These are phyloP conservation scores for Heliconius hewitsoni DNA, from an alignment of 1,140 invertebrate genomes.

Conservation along the genomic window DNA sequence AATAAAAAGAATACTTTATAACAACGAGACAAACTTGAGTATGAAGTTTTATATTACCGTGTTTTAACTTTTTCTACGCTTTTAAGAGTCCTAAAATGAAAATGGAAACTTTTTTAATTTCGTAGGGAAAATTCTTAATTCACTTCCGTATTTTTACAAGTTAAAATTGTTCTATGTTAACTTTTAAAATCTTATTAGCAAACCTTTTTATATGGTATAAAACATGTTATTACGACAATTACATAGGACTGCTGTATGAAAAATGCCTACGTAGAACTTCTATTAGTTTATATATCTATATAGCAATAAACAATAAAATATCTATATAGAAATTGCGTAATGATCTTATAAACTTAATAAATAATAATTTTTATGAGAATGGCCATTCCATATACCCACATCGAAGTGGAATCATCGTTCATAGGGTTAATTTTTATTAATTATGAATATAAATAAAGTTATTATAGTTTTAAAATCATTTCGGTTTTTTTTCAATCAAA, in stretches of 20 bases:
- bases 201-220: conserved; percentile 13
- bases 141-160: conserved; percentile 31
- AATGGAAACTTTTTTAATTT: conserved; percentile 37
- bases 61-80: conserved; percentile 31
- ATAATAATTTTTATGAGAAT: too few relatives aligned
- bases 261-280: too few relatives aligned
- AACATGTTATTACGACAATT: background rate
- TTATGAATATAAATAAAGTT: too few relatives aligned
- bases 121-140: conserved; percentile 33
- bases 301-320: too few relatives aligned
- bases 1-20: background rate
- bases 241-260: too few relatives aligned
- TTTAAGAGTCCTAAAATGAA: conserved; percentile 29
- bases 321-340: too few relatives aligned
- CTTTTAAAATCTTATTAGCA: conserved; percentile 1
- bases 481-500: too few relatives aligned
- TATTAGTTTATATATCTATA: too few relatives aligned
- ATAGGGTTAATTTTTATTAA: background rate
- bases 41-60: conserved; percentile 36
- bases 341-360: too few relatives aligned
- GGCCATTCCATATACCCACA: too few relatives aligned
- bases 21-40: conserved; percentile 33
- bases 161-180: conserved; percentile 33
- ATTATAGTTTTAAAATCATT: too few relatives aligned
- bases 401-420: background rate